Percentiles rank a stretch among this genome's conserved stretches.
Conservation (phyloP, 2,113 vertebrate genomes). For the Felis chaus region DNA sequence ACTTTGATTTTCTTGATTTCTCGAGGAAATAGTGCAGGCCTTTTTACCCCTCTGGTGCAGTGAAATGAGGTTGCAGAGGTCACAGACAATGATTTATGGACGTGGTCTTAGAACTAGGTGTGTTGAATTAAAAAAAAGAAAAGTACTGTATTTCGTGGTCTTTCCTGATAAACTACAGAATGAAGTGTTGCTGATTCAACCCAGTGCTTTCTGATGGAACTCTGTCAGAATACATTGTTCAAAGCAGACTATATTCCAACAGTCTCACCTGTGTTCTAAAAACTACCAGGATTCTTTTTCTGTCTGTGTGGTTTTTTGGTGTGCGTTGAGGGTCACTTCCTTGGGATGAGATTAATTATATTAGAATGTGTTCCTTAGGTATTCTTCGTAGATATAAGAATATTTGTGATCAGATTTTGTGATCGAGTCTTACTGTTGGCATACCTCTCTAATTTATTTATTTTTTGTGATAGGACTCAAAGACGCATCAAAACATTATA, state of each 20-base stretch:
- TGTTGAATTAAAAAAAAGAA: not conserved
- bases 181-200: not conserved
- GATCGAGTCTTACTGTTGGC: not conserved
- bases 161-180: slow-evolving; percentile 47
- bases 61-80: slow-evolving; percentile 67
- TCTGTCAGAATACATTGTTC: not conserved
- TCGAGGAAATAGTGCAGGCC: slow-evolving; percentile 37
- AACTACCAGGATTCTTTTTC: not conserved
- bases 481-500: not conserved
- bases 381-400: not conserved
- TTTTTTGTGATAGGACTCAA: not conserved
- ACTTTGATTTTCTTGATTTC: slow-evolving; percentile 74
- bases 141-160: not conserved
- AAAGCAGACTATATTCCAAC: not conserved
- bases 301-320: not conserved
- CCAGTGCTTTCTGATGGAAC: not conserved
- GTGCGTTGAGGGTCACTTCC: not conserved
- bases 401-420: not conserved
- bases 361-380: not conserved
- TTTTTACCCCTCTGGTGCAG: slow-evolving; percentile 6
- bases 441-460: not conserved
- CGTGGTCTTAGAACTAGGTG: not conserved
- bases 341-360: not conserved
- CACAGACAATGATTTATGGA: slow-evolving; percentile 66
- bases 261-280: not conserved